phyloP scores from a whole-genome alignment of 2,113 vertebrate species.

The Puma concolor region DNA sequence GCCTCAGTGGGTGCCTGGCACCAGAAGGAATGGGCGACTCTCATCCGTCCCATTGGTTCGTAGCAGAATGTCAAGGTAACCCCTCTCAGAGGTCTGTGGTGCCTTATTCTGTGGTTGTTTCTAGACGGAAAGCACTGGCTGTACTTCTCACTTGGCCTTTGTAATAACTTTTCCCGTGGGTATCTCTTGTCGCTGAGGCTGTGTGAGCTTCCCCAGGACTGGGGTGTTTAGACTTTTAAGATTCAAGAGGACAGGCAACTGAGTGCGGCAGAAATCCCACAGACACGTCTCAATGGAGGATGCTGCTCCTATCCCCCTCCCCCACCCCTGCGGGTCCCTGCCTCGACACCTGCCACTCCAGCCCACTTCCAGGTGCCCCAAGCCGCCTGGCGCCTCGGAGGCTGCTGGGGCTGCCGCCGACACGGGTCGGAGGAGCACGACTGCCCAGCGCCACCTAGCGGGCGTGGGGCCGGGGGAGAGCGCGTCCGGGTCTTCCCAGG shows the following conservation, averaged over 20 bases:
- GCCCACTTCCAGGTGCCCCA: background rate
- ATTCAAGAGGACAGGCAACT: background rate
- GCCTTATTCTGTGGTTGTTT: background rate
- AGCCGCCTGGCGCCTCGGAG: accelerated
- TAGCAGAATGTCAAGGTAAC: background rate
- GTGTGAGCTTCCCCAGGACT: background rate
- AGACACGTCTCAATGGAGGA: background rate
- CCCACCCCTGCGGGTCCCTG: background rate
- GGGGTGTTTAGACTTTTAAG: background rate
- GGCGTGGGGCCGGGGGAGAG: background rate
- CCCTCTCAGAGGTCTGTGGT: background rate
- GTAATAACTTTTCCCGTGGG: background rate
- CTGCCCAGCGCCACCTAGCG: constrained; percentile 80
- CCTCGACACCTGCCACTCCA: background rate
- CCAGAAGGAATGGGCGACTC: background rate
- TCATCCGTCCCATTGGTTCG: background rate
- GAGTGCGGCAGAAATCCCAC: background rate
- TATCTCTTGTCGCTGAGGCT: background rate
- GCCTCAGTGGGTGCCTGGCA: background rate
- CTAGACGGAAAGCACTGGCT: background rate
- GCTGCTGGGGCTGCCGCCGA: background rate
- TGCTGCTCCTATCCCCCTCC: background rate
- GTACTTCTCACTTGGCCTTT: background rate
- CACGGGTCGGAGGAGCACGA: background rate
- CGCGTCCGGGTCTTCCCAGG: background rate